Conservation (phyloP, 1,140 invertebrate species). For the Hesperophylax magnus region DNA sequence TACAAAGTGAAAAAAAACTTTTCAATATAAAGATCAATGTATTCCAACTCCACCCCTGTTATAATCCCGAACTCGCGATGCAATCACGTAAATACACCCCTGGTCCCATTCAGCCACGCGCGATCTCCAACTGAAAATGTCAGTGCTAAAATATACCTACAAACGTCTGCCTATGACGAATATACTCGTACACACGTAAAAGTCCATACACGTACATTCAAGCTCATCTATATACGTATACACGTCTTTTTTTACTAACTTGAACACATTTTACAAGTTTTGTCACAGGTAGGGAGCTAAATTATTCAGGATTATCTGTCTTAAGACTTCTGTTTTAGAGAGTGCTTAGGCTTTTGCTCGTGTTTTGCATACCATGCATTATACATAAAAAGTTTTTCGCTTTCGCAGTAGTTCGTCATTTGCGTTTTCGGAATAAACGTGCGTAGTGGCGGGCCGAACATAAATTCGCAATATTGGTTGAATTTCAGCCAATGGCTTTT, state of each 20-base stretch:
- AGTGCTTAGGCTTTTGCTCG: background rate
- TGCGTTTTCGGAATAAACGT: background rate
- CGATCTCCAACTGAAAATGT: conserved; percentile 9
- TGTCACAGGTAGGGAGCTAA: background rate
- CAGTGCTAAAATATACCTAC: background rate
- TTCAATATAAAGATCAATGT: conserved; percentile 21
- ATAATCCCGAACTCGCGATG: conserved; percentile 14
- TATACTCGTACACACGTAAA: no score
- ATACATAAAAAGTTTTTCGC: background rate
- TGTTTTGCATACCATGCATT: conserved; percentile 5
- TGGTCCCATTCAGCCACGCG: background rate
- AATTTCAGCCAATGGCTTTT: no score
- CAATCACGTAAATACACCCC: conserved; percentile 20
- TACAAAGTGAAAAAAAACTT: conserved; percentile 6
- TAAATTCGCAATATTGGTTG: no score
- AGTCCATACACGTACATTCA: no score
- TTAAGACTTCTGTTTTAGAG: conserved; percentile 10
- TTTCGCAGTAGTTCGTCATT: background rate
- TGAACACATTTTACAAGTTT: no score
- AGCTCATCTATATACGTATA: no score
- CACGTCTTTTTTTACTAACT: no score
- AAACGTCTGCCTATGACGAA: no score
- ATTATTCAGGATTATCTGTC: conserved; percentile 12
- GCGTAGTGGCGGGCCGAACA: no score
- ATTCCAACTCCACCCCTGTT: background rate